These are phyloP conservation scores for Neodiprion virginianus DNA, from an alignment of 1,140 invertebrate species.

Conservation along the genomic window DNA sequence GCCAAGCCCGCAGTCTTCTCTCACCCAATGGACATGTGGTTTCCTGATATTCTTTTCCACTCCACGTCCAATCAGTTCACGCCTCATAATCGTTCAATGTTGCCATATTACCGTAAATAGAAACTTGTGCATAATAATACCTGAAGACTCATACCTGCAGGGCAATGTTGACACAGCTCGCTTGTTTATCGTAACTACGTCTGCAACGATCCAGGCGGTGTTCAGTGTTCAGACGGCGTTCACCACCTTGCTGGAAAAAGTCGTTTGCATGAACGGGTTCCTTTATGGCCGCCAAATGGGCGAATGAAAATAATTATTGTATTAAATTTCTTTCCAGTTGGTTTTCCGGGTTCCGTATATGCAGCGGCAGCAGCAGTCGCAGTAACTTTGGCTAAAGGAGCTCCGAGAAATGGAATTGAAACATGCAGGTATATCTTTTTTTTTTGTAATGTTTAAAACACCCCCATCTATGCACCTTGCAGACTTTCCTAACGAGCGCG, in stretches of 20 bases:
- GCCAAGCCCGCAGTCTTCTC: neutral
- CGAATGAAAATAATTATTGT: neutral
- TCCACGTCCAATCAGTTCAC: neutral
- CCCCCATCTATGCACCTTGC: no score
- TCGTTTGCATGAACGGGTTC: neutral
- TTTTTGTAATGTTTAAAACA: no score
- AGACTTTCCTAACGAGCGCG: neutral
- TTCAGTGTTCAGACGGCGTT: neutral
- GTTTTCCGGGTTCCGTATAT: neutral
- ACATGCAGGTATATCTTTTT: no score
- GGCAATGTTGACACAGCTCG: neutral
- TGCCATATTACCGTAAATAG: neutral
- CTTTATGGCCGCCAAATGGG: slow-evolving; percentile 1
- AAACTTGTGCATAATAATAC: neutral
- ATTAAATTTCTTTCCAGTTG: neutral
- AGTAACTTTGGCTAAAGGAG: no score
- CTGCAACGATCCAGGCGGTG: neutral
- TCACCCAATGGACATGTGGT: neutral
- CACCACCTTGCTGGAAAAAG: neutral
- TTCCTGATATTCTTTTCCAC: neutral
- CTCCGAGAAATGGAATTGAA: no score
- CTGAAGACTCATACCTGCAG: neutral
- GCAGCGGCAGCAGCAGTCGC: no score
- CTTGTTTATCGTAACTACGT: neutral
- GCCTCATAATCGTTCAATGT: neutral